Evolutionary conservation across 2,888 invertebrate species (phyloP).

Genomic region (Conus canariensis): DNA sequence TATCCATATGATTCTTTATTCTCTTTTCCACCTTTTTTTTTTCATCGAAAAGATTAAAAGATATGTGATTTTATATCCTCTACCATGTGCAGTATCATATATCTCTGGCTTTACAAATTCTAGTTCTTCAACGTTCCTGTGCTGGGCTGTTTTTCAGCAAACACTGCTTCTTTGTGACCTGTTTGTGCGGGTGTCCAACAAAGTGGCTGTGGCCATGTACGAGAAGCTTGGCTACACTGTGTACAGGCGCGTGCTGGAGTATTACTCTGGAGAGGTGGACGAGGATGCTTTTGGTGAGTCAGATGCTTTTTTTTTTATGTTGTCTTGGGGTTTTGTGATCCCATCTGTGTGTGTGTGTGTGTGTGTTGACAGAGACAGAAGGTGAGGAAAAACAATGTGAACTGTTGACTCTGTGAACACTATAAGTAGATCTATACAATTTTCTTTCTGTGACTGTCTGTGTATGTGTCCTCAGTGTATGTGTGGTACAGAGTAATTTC

Average conservation of each 20-base stretch:
- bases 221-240: conserved; percentile 96
- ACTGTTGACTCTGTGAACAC: no score
- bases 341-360: no score
- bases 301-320: not conserved
- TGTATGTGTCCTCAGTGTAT: no score
- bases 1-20: not conserved
- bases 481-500: no score
- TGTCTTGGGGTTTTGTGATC: not conserved
- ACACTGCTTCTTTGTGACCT: conserved; percentile 96
- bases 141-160: conserved; percentile 84
- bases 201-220: conserved; percentile 98
- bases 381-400: no score
- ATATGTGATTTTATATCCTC: no score
- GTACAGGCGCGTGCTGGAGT: conserved; percentile 96
- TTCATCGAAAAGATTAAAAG: no score
- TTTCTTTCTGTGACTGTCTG: no score
- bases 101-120: no score
- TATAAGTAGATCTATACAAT: no score
- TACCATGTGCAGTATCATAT: no score
- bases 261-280: conserved; percentile 94
- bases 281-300: conserved; percentile 97
- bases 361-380: no score
- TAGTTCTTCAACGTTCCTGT: not conserved
- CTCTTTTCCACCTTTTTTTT: not conserved
- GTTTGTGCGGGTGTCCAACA: conserved; percentile 98